These are phyloP conservation scores for Tetragonula clypearis DNA, from an alignment of 1,140 invertebrate species.

Conservation along the genomic window DNA sequence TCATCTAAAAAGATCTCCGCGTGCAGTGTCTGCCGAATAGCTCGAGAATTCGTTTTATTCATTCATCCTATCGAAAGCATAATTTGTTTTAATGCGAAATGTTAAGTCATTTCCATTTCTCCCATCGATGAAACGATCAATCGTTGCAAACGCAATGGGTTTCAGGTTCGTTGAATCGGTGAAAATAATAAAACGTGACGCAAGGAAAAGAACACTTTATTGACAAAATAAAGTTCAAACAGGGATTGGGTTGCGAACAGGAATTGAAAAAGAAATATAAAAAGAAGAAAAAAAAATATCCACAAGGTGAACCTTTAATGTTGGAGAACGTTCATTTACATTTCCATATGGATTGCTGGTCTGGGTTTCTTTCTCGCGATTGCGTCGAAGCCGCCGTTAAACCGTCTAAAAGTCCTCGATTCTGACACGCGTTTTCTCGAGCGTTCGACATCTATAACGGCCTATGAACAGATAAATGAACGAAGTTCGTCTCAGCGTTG, in stretches of 20 bases:
- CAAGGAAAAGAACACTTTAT: background rate
- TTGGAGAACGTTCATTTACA: background rate
- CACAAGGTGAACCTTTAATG: background rate
- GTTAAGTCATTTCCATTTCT: background rate
- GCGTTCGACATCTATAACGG: slow-evolving; percentile 49
- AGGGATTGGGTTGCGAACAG: background rate
- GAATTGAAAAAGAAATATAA: background rate
- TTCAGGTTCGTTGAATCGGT: background rate
- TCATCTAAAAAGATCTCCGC: slow-evolving; percentile 61
- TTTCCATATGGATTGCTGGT: background rate
- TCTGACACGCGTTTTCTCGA: slow-evolving; percentile 51
- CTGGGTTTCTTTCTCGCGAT: background rate
- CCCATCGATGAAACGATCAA: background rate
- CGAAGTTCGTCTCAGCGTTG: slow-evolving; percentile 21
- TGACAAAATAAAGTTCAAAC: background rate
- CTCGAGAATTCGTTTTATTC: slow-evolving; percentile 48
- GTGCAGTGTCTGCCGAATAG: slow-evolving; percentile 48
- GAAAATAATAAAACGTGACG: background rate
- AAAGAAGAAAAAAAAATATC: background rate
- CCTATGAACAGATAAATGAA: slow-evolving; percentile 38
- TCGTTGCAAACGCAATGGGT: background rate
- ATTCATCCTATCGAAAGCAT: slow-evolving; percentile 15
- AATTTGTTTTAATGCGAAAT: background rate
- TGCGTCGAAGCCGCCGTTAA: background rate
- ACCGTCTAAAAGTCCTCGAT: slow-evolving; percentile 6